phyloP scores from a whole-genome alignment of 2,888 invertebrate species.

The Cryptosula pallasiana region DNA sequence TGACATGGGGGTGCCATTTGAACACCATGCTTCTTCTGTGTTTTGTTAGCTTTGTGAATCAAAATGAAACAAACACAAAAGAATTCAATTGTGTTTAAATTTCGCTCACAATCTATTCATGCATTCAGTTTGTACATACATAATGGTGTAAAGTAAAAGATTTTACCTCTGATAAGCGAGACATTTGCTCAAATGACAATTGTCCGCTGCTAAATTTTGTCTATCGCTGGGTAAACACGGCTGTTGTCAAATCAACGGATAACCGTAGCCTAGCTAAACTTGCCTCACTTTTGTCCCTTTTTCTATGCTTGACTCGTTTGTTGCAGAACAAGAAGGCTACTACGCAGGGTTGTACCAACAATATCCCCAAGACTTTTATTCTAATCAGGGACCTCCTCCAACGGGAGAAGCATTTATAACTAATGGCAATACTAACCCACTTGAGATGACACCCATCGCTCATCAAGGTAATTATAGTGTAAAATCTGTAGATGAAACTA shows the following conservation, averaged over 20 bases:
- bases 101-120: not conserved
- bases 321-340: slow-evolving; percentile 16
- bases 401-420: not conserved
- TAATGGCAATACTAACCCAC: not conserved
- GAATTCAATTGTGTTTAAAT: not conserved
- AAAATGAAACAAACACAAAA: not conserved
- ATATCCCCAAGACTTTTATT: slow-evolving; percentile 5
- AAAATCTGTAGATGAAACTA: too few relatives aligned
- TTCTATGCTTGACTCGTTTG: too few relatives aligned
- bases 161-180: not conserved
- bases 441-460: not conserved
- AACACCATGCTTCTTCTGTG: not conserved
- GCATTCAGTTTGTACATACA: not conserved
- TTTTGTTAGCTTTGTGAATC: slow-evolving; percentile 22
- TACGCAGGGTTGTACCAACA: slow-evolving; percentile 7
- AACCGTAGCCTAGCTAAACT: not conserved
- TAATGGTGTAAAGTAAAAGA: not conserved
- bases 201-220: not conserved
- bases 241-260: not conserved
- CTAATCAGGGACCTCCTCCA: not conserved
- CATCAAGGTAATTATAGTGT: slow-evolving; percentile 24
- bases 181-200: not conserved
- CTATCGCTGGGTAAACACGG: not conserved
- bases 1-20: slow-evolving; percentile 8
- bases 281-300: too few relatives aligned